A percentile compares a stretch with the other conserved stretches of the same genome.
phyloP scores from a whole-genome alignment of 2,113 vertebrate genomes.

The Pelvicachromis taeniatus region DNA sequence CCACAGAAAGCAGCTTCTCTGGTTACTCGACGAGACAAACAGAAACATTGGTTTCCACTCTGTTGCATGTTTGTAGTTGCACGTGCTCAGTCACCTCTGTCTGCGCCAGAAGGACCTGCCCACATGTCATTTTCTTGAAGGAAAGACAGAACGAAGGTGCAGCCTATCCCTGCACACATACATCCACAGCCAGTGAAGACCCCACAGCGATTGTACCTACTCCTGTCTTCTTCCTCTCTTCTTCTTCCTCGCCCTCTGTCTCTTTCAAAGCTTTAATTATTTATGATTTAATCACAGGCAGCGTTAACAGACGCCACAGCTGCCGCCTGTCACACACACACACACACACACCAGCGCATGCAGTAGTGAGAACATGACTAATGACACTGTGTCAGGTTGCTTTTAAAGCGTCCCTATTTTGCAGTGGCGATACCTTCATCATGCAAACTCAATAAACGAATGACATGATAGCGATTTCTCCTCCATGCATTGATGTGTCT shows the following conservation, averaged over 20 bases:
- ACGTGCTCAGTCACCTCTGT: not conserved
- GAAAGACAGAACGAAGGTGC: not conserved
- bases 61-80: not conserved
- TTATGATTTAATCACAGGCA: slow-evolving; percentile 66
- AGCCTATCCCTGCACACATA: not conserved
- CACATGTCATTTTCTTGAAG: not conserved
- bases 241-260: not conserved
- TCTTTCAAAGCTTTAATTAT: slow-evolving; percentile 58
- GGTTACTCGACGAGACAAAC: not conserved
- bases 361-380: slow-evolving; percentile 22
- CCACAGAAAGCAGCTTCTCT: not conserved
- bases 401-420: slow-evolving; percentile 17
- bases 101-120: not conserved
- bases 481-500: not conserved
- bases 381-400: slow-evolving; percentile 9
- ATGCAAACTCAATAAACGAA: not conserved
- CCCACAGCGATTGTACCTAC: slow-evolving; percentile 10
- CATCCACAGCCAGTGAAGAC: too few species aligned
- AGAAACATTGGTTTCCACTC: not conserved
- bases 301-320: slow-evolving; percentile 34
- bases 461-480: not conserved
- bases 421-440: not conserved
- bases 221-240: not conserved
- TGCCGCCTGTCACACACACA: slow-evolving; percentile 25
- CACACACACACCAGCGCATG: not conserved